Evolutionary conservation across 2,113 vertebrate species (phyloP).

Genomic region (Anolis sagrei): DNA sequence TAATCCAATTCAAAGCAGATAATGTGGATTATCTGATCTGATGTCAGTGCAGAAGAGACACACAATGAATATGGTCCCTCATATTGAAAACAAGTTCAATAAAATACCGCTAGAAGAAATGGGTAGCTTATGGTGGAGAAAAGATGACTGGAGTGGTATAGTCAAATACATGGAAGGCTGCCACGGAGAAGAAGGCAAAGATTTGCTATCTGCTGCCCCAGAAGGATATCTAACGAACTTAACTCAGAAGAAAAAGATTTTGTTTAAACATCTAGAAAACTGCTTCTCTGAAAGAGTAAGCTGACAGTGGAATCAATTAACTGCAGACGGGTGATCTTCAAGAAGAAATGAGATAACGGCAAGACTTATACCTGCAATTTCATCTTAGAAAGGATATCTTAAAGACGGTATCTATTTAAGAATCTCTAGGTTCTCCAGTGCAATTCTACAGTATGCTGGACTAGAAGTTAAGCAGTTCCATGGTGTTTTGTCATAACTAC

Average conservation of each 20-base stretch:
- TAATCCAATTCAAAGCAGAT: too few species aligned
- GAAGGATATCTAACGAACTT: background rate
- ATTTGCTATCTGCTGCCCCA: background rate
- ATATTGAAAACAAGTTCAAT: background rate
- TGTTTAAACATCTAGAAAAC: background rate
- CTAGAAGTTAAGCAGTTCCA: too few species aligned
- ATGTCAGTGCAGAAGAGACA: too few species aligned
- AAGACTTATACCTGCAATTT: too few species aligned
- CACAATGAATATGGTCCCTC: background rate
- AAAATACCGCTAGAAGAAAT: background rate
- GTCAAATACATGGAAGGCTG: background rate
- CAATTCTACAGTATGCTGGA: too few species aligned
- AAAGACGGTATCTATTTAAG: too few species aligned
- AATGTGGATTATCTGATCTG: too few species aligned
- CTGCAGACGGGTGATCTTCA: background rate
- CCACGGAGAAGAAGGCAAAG: background rate
- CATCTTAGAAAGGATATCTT: too few species aligned
- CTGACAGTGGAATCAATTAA: background rate
- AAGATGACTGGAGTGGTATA: background rate
- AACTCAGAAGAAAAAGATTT: background rate
- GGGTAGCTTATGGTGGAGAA: background rate
- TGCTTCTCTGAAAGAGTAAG: background rate
- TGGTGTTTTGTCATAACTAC: too few species aligned
- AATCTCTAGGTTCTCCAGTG: too few species aligned
- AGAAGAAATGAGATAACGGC: too few species aligned